phyloP scores from a whole-genome alignment of 2,888 invertebrate species.

The Cataglyphis altisquamis region DNA sequence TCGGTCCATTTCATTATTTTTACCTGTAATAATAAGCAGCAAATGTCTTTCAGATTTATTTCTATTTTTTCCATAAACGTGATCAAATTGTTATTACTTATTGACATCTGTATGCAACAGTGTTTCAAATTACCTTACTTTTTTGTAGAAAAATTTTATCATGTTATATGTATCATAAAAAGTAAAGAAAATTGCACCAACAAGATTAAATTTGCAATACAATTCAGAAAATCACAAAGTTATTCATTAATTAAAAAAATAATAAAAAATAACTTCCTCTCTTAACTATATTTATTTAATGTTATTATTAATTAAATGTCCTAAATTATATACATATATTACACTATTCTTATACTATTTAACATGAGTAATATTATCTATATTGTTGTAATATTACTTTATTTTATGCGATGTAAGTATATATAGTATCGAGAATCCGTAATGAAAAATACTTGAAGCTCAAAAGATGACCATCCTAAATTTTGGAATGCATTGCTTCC shows the following conservation, averaged over 20 bases:
- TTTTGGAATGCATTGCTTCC: constrained; percentile 38
- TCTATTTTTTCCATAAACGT: constrained; percentile 3
- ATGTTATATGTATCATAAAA: not conserved
- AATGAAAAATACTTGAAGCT: constrained; percentile 19
- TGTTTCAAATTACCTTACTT: constrained; percentile 8
- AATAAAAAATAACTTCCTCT: not conserved
- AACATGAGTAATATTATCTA: not conserved
- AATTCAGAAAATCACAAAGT: not conserved
- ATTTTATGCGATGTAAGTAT: not conserved
- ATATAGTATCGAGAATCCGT: not conserved
- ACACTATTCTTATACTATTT: not conserved
- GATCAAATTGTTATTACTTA: constrained; percentile 34
- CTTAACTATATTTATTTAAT: constrained; percentile 22
- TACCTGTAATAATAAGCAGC: constrained; percentile 31
- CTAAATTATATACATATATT: not conserved
- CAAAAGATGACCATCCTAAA: constrained; percentile 40
- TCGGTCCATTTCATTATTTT: constrained; percentile 54
- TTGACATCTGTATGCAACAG: not conserved
- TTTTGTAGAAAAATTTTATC: constrained; percentile 10
- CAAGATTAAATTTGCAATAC: constrained; percentile 19
- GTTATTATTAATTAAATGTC: not conserved
- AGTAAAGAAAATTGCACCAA: not conserved
- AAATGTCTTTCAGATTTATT: constrained; percentile 15
- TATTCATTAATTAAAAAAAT: constrained; percentile 10
- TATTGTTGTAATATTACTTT: not conserved